A percentile compares a stretch with the other conserved stretches of the same genome.
phyloP scores from a whole-genome alignment of 2,797 vertebrate genomes.

The Mormyrops attenuatus region DNA sequence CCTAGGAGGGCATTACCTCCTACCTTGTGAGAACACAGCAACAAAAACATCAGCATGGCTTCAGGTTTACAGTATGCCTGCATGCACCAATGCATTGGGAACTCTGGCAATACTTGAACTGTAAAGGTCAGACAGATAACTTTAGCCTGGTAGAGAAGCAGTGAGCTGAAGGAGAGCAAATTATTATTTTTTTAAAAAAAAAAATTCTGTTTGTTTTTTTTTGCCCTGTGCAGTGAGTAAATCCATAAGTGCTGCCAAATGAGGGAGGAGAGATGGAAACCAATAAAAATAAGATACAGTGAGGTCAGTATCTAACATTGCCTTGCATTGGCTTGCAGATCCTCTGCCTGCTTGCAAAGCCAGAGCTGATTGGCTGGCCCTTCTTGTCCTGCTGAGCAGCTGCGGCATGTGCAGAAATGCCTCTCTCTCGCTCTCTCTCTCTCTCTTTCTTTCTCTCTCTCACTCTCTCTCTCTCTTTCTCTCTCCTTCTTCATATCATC shows the following conservation, averaged over 20 bases:
- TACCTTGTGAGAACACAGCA: not conserved
- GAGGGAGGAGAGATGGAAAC: conserved; percentile 31
- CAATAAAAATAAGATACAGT: conserved; percentile 47
- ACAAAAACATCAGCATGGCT: not conserved
- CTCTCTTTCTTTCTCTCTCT: not conserved
- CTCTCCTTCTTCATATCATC: conserved; percentile 15
- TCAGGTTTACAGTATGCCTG: not conserved
- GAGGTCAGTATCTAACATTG: conserved; percentile 49
- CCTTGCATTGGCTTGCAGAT: conserved; percentile 53
- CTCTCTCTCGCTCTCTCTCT: conserved; percentile 32
- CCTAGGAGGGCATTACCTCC: not conserved
- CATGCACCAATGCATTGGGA: not conserved
- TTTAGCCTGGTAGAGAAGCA: not conserved
- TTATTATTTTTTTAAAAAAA: not conserved
- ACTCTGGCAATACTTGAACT: not conserved
- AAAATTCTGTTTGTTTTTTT: conserved; percentile 26
- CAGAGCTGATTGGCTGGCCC: conserved; percentile 57
- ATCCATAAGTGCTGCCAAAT: conserved; percentile 52
- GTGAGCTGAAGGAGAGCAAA: not conserved
- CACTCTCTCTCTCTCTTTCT: not conserved
- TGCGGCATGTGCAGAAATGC: conserved; percentile 61
- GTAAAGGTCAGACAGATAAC: not conserved
- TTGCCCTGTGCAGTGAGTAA: conserved; percentile 55
- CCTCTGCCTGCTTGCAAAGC: conserved; percentile 54
- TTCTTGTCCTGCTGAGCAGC: conserved; percentile 47